Base-by-base conservation (phyloP, 2,797 vertebrate species). In the Nannoperca obscura region DNA sequence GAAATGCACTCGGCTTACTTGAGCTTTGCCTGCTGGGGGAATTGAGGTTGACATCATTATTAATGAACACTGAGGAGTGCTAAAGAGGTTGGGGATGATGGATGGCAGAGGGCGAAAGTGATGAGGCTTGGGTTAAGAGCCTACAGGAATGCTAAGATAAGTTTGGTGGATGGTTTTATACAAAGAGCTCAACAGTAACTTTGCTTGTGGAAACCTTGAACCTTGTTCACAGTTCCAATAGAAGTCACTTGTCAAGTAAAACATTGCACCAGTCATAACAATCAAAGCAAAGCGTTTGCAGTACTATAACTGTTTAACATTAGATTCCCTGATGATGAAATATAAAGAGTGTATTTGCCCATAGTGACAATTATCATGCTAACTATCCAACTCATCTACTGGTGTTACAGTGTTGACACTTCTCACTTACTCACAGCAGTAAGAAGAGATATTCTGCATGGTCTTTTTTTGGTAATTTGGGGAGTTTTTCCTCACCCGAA, bases 21-120 rank as follows among this genome's bases (percentile, higher is more conserved):
- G 66, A 78, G 75, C 62, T 70, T 22, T 36, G 71, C 46, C 79
- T 44, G 22, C 3, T 12, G 22, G 74, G 70, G 67, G 76, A 80
- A 74, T 38, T 66, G 68, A 68, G 72, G 74, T 46, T 64, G 83
- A 84, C 79, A 76, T 71, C 11, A 53, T 81, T 84, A 77, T 79
- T 84, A 82, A 88, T 84, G 71, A 81, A 74, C 4, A 22, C 66
- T 62, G 75, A 79, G 53, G 9, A 70, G 71, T 34, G 67, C 52
- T 85, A 50, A 80, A 57, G 70, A 63, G 71, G 47, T 40, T 40
- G 62, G 34, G 59, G 40, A 52, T 57, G 32, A 82, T 55, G 57
- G 42, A 71, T 42, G 22, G 58, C 68, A 64, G 64, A 50, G 44
- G 67, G 10, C 30, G 63, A 65, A 58, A 69, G 58, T 47, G 80